Base-by-base conservation (phyloP, 2,113 vertebrate genomes). In the Cyrtonyx montezumae region DNA sequence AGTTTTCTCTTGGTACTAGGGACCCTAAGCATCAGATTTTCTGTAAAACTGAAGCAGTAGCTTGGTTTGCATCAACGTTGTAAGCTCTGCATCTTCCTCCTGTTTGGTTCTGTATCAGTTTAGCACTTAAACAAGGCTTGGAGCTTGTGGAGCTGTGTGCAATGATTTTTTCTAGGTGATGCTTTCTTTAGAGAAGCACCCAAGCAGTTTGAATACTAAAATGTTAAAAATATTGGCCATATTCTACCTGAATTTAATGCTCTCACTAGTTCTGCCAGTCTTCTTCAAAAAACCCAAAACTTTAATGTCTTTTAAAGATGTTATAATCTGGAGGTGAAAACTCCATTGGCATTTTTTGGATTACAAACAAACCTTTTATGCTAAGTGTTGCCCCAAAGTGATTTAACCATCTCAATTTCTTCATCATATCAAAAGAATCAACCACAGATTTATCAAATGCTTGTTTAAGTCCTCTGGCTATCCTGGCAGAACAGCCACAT, bases 401-500 rank as follows among this genome's bases (percentile, higher is more conserved):
- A 49, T 11, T 5, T 14, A 30, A 32, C 20, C 18, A 13, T 69
- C 32, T 91, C 26, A 40, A 11, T 66, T 66, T 14, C 45, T 36
- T 43, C 36, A 42, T 13, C 0, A 0, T 32, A 16, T 19, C 40
- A 46, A 70, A 11, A 2, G 0, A 1, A 69, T 32, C 3, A 2
- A 48, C 8, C 8, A 55, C 46, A 46, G 4, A 55, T 30, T 9
- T 7, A 5, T 25, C 75, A 61, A 36, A 21, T 63, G 7, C 20
- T 42, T 79, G 36, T 28, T 42, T 30, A 46, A 36, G 45, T 79
- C 16, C 23, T 90, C 48, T 75, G 48, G 58, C 75, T 49, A 91
- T 37, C 30, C 43, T 79, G 80, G 55, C 46, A 79, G 87, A 55
- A n/a, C 16, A 22, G 13, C 32, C 49, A 42, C 55, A 65, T 22